These are phyloP conservation scores for Thymelicus lineola DNA, from an alignment of 2,888 invertebrate species.

Conservation along the genomic window DNA sequence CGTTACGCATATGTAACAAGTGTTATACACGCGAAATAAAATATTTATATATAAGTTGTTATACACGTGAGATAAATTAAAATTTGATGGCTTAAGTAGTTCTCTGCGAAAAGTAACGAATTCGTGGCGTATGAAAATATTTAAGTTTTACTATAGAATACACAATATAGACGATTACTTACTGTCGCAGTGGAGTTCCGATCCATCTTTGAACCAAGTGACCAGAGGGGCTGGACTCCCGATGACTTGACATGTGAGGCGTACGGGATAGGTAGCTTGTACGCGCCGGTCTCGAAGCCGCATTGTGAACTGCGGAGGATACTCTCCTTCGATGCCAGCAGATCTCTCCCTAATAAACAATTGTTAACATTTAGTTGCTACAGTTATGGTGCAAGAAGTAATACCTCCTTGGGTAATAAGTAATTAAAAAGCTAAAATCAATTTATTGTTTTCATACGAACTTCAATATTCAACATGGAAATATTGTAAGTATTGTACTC, in stretches of 20 bases:
- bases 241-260: slow-evolving; percentile 93
- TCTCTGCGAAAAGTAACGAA: too few species aligned
- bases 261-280: slow-evolving; percentile 92
- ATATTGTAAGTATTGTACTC: neutral
- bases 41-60: too few species aligned
- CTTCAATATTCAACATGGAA: neutral
- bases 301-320: slow-evolving; percentile 94
- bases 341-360: slow-evolving; percentile 66
- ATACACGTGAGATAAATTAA: too few species aligned
- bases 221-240: slow-evolving; percentile 91
- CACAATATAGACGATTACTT: slow-evolving; percentile 51
- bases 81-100: too few species aligned
- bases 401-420: too few species aligned
- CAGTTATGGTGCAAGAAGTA: too few species aligned
- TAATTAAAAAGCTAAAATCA: too few species aligned
- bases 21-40: too few species aligned
- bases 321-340: slow-evolving; percentile 75
- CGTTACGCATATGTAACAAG: too few species aligned
- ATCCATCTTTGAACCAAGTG: slow-evolving; percentile 94
- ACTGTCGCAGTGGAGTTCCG: slow-evolving; percentile 86
- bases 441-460: neutral
- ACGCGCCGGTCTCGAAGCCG: slow-evolving; percentile 92
- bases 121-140: too few species aligned
- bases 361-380: neutral
- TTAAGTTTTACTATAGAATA: too few species aligned